phyloP scores from a whole-genome alignment of 2,888 invertebrate genomes.

The Agrochola circellaris region DNA sequence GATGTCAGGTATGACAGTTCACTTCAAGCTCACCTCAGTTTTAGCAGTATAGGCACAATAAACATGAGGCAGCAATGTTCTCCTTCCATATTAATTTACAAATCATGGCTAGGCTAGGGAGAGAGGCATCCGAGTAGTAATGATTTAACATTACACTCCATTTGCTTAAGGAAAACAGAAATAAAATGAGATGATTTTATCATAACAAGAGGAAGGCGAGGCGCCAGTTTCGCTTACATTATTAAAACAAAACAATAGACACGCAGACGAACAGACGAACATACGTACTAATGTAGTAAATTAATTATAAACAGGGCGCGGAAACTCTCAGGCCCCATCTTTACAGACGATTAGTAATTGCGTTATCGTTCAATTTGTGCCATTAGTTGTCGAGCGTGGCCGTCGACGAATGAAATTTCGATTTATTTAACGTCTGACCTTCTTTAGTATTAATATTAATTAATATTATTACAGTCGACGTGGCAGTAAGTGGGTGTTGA shows the following conservation, averaged over 20 bases:
- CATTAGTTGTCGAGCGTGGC: conserved; percentile 60
- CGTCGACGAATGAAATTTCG: conserved; percentile 64
- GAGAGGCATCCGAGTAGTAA: conserved; percentile 48
- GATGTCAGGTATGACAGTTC: not conserved
- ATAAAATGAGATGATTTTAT: conserved; percentile 67
- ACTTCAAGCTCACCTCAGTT: not conserved
- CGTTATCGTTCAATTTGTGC: conserved; percentile 75
- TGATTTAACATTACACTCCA: conserved; percentile 58
- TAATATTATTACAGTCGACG: conserved; percentile 63
- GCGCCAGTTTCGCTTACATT: conserved; percentile 65
- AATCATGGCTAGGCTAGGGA: conserved; percentile 28
- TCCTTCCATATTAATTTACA: conserved; percentile 38
- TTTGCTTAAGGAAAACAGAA: conserved; percentile 61
- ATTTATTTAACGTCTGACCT: conserved; percentile 67
- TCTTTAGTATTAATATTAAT: conserved; percentile 64
- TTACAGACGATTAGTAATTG: conserved; percentile 70
- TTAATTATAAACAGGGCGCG: conserved; percentile 73
- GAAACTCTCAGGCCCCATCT: conserved; percentile 66
- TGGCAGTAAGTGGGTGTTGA: conserved; percentile 32
- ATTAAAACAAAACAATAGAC: conserved; percentile 75
- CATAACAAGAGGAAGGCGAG: conserved; percentile 62
- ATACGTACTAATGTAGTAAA: conserved; percentile 69
- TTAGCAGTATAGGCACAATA: not conserved
- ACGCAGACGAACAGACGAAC: conserved; percentile 59
- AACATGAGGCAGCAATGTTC: conserved; percentile 6